A percentile compares a stretch with the other conserved stretches of the same genome.
Conservation (phyloP, 2,888 invertebrate genomes). For the Lydus trimaculatus region DNA sequence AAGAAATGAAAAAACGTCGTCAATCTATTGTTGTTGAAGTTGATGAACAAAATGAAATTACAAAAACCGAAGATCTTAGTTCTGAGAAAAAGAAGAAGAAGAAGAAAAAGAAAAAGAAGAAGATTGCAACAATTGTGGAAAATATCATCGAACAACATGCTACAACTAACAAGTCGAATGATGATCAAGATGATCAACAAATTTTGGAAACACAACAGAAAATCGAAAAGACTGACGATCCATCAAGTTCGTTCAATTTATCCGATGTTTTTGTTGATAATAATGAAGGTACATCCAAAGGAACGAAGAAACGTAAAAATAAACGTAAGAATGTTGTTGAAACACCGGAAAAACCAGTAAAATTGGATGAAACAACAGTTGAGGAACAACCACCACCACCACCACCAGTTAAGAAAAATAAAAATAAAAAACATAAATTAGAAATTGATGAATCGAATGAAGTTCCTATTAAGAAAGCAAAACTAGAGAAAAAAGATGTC, state of each 20-base stretch:
- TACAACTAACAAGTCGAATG: no score
- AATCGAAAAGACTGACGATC: neutral
- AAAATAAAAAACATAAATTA: neutral
- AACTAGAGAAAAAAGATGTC: conserved; percentile 5
- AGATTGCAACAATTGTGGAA: conserved; percentile 10
- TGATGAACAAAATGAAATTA: neutral
- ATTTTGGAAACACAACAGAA: neutral
- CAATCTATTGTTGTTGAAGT: neutral
- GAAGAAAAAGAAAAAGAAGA: conserved; percentile 19
- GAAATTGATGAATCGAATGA: conserved; percentile 14
- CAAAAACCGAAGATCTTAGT: neutral
- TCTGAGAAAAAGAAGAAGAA: conserved; percentile 18
- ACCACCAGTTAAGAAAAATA: neutral
- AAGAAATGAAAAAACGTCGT: conserved; percentile 14
- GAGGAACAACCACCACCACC: neutral
- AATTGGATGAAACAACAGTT: no score
- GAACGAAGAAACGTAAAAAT: conserved; percentile 19
- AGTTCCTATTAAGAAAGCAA: neutral
- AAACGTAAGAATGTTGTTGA: conserved; percentile 13
- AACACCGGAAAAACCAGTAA: neutral
- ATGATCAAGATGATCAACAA: conserved; percentile 3
- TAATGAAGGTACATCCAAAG: neutral
- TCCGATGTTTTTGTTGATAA: neutral
- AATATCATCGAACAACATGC: no score
- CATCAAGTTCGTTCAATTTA: neutral